Percentiles rank a stretch among this genome's conserved stretches.
Conservation (phyloP, 2,113 vertebrate genomes). For the Poicephalus gulielmi region DNA sequence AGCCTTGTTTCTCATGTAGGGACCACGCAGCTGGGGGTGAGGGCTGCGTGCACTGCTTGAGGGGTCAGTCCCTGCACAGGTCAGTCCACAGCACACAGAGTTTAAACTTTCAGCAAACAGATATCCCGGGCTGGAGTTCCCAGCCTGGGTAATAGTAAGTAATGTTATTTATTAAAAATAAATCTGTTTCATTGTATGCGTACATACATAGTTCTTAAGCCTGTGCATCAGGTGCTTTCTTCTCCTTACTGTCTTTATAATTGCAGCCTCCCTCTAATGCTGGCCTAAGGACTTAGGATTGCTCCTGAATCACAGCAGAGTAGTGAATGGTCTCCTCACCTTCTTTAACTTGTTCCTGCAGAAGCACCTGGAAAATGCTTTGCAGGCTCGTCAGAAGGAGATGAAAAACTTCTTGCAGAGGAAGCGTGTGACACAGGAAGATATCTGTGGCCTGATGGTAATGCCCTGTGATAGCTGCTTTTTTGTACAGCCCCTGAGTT, state of each 20-base stretch:
- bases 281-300: background rate
- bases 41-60: background rate
- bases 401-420: constrained; percentile 66
- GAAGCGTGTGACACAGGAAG: constrained; percentile 68
- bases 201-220: background rate
- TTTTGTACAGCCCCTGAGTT: background rate
- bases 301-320: background rate
- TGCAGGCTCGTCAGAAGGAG: constrained; percentile 68
- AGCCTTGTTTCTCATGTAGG: background rate
- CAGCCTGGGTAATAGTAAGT: background rate
- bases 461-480: background rate
- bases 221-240: background rate
- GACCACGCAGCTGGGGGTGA: rapidly evolving
- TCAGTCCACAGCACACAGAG: background rate
- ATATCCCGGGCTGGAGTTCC: background rate
- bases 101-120: background rate
- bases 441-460: constrained; percentile 80
- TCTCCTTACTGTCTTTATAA: background rate
- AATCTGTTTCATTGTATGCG: background rate
- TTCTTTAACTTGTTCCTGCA: constrained; percentile 20
- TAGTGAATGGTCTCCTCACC: background rate
- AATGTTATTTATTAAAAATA: background rate
- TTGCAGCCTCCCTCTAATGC: background rate
- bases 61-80: too few species aligned
- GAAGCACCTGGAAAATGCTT: constrained; percentile 77